Evolutionary conservation across 2,797 vertebrate genomes (phyloP).

Genomic region (Catharus ustulatus): DNA sequence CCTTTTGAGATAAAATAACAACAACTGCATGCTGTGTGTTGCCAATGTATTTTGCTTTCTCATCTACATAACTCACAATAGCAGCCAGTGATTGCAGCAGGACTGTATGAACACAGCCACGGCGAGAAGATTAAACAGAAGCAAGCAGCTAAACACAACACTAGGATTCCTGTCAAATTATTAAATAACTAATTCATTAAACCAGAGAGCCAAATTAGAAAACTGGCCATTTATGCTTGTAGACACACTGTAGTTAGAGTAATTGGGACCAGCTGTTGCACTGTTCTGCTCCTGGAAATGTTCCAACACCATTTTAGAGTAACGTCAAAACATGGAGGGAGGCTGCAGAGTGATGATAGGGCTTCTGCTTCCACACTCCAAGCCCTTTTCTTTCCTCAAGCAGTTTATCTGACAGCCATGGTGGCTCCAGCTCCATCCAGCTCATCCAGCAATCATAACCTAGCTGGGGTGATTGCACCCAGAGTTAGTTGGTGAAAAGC

Average conservation of each 20-base stretch:
- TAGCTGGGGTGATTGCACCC: conserved; percentile 38
- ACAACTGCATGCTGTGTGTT: background rate
- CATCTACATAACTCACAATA: conserved; percentile 35
- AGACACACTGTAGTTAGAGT: conserved; percentile 73
- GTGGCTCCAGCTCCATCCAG: conserved; percentile 60
- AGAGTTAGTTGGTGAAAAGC: background rate
- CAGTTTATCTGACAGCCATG: conserved; percentile 53
- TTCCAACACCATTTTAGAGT: conserved; percentile 77
- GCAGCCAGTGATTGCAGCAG: background rate
- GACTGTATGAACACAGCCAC: conserved; percentile 33
- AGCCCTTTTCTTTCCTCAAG: conserved; percentile 1
- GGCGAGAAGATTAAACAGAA: conserved; percentile 61
- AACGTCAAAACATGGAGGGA: conserved; percentile 61
- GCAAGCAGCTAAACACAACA: conserved; percentile 65
- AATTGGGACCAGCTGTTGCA: conserved; percentile 89
- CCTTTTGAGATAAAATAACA: background rate
- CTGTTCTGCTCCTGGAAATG: conserved; percentile 73
- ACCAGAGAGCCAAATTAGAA: conserved; percentile 70
- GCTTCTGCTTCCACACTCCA: conserved; percentile 17
- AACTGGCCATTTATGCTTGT: conserved; percentile 70
- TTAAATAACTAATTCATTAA: conserved; percentile 81
- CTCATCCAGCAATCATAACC: conserved; percentile 31
- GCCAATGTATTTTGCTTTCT: background rate
- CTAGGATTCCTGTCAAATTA: conserved; percentile 76
- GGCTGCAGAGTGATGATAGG: background rate